These are phyloP conservation scores for Dicranocentrus wangi DNA, from an alignment of 2,888 invertebrate species.

Conservation along the genomic window DNA sequence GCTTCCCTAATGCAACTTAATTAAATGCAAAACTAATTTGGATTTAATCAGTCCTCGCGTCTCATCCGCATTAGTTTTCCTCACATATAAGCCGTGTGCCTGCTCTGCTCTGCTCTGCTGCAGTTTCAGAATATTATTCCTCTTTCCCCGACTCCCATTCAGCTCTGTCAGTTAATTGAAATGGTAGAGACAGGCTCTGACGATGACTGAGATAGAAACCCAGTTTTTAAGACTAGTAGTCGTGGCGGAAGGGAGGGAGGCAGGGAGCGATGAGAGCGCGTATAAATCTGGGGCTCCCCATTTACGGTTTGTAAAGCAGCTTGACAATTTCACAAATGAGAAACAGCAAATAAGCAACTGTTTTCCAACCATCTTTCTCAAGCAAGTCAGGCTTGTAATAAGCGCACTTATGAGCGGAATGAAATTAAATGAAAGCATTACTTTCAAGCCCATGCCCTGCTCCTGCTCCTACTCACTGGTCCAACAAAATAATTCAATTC, in stretches of 20 bases:
- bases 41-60: slow-evolving; percentile 57
- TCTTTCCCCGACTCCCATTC: neutral
- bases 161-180: slow-evolving; percentile 52
- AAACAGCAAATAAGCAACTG: neutral
- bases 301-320: slow-evolving; percentile 9
- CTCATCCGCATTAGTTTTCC: slow-evolving; percentile 43
- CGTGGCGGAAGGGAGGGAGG: neutral
- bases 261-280: no score
- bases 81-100: neutral
- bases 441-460: neutral
- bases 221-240: neutral
- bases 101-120: no score
- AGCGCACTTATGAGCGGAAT: slow-evolving; percentile 22
- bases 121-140: no score
- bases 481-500: neutral
- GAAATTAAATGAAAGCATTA: slow-evolving; percentile 26
- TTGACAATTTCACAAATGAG: slow-evolving; percentile 12
- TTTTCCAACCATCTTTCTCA: neutral
- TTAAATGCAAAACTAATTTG: slow-evolving; percentile 64
- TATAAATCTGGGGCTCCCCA: no score
- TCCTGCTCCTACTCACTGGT: neutral
- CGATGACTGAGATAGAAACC: no score
- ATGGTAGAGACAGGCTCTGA: slow-evolving; percentile 40
- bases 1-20: slow-evolving; percentile 51
- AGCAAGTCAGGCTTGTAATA: slow-evolving; percentile 24